Conservation (phyloP, 64 coral and sea anemone genomes). For the Actinia tenebrosa region DNA sequence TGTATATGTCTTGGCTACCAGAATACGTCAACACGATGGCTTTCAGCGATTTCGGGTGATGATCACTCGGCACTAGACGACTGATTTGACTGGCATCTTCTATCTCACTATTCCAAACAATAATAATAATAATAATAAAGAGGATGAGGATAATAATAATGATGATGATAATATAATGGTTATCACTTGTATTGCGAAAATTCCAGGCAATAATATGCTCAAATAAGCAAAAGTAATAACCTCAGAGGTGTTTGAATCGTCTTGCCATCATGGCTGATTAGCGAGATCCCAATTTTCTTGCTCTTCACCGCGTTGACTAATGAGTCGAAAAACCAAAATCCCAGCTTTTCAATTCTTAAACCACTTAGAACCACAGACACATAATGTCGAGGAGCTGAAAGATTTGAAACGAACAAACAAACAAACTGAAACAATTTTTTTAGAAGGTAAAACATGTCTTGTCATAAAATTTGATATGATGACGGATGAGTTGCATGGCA, state of each 20-base stretch:
- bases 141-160: too few relatives aligned
- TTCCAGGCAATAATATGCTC: too few relatives aligned
- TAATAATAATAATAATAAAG: background rate
- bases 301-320: background rate
- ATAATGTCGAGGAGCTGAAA: background rate
- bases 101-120: background rate
- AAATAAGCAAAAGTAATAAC: background rate
- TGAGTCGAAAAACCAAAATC: background rate
- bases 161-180: too few relatives aligned
- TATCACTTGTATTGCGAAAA: too few relatives aligned
- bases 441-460: too few relatives aligned
- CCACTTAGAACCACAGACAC: conserved; percentile 8
- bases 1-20: conserved; percentile 5
- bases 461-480: too few relatives aligned
- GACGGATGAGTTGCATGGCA: too few relatives aligned
- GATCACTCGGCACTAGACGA: conserved; percentile 2
- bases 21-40: background rate
- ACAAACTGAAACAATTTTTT: background rate
- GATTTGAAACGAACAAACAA: background rate
- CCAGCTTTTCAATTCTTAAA: background rate
- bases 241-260: background rate
- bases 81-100: background rate
- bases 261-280: background rate
- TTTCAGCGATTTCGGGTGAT: background rate
- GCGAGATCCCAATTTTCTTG: background rate